Evolutionary conservation across 2,888 invertebrate species (phyloP), one percentile per base, ranked within the genome.

Genomic region (Cremastinae sp.): DNA sequence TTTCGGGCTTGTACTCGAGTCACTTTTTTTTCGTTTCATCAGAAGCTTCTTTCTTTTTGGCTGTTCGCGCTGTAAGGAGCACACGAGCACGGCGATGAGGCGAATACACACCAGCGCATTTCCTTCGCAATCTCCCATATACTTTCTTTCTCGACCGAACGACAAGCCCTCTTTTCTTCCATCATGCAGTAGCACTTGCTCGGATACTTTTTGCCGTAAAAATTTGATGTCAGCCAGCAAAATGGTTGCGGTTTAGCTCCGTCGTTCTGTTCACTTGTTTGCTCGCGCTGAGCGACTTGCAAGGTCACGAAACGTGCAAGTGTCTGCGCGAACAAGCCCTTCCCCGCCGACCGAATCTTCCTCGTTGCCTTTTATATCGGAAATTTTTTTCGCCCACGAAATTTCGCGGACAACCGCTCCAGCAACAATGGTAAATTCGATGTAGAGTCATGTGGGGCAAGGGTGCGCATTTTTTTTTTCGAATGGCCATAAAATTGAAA

Each of bases 11-110:
- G 54, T 22, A 36, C 51, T 41, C 45, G 28, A 56, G 22, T 47
- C 68, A 54, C 47, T 73, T 73, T 73, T 53, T 58, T 59, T 41
- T 68, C n/a, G n/a, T 74, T 61, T 45, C 68, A 38, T 62, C 51
- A 59, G 58, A 53, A 73, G 59, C 59, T 59, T 66, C 59, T 36
- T 71, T 16, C 36, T 43, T 36, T 58, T 36, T 45, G 47, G 9
- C 41, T 36, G 49, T 49, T 41, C 51, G 28, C 56, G 28, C 28
- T 10, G 38, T 36, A 38, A 20, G 16, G 8, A 36, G n/a, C 10
- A 62, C 45, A 22, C 22, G 43, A 41, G 18, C 62, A 10, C 18
- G 20, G 12, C 51, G 5, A 47, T 22, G 20, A 45, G 53, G n/a
- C n/a, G n/a, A n/a, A n/a, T n/a, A n/a, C n/a, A n/a, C 51, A 47